These are phyloP conservation scores for Sylvietta virens DNA, from an alignment of 2,113 vertebrate genomes.

Conservation along the genomic window DNA sequence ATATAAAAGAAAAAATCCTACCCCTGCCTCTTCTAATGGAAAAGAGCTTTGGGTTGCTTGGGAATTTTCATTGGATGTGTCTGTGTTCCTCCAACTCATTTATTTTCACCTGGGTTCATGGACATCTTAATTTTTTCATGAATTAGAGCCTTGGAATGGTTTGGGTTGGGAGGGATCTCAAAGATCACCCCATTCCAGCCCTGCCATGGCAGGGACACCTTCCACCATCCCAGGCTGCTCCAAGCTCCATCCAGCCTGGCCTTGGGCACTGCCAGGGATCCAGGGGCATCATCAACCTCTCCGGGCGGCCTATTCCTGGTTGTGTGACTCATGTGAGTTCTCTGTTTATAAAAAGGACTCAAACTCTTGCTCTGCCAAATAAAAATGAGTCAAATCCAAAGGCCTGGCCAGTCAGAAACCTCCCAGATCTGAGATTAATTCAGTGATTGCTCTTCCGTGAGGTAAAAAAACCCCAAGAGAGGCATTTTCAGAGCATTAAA, in stretches of 20 bases:
- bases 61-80: not conserved
- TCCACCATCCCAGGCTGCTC: not conserved
- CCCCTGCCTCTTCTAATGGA: not conserved
- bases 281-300: rapidly evolving
- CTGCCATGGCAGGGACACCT: not conserved
- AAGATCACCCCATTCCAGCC: rapidly evolving
- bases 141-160: not conserved
- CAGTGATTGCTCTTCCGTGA: not conserved
- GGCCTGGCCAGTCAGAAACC: not conserved
- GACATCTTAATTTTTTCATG: not conserved
- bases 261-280: not conserved
- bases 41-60: not conserved
- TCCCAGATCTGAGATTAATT: not conserved
- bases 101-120: not conserved
- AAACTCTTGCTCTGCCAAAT: not conserved
- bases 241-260: not conserved
- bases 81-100: not conserved
- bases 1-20: not conserved
- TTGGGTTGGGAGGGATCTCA: not conserved
- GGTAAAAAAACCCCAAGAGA: not conserved
- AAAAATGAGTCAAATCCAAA: not conserved
- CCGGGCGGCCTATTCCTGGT: not conserved
- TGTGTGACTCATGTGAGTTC: not conserved
- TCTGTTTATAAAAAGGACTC: not conserved
- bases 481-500: not conserved